phyloP scores from a whole-genome alignment of 2,797 vertebrate genomes.

The Bryconaethiops microstoma region DNA sequence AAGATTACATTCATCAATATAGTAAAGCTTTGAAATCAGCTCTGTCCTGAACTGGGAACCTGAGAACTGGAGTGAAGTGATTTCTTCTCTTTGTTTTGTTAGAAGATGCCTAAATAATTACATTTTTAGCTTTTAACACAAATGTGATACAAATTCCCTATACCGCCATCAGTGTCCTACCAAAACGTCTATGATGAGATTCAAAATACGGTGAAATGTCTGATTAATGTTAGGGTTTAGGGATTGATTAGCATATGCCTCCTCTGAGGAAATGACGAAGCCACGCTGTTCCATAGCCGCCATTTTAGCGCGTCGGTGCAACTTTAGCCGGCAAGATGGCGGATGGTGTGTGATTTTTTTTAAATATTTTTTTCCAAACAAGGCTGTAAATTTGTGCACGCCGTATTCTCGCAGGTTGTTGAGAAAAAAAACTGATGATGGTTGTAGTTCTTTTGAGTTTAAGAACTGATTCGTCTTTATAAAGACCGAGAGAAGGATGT shows the following conservation, averaged over 20 bases:
- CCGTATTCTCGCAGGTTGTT: not conserved
- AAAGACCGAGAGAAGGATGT: constrained; percentile 47
- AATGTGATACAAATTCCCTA: too few species aligned
- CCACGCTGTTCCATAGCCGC: constrained; percentile 27
- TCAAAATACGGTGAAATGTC: too few species aligned
- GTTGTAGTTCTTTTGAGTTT: not conserved
- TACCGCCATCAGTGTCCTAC: too few species aligned
- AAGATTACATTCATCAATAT: too few species aligned
- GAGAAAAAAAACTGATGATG: not conserved
- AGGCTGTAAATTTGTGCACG: not conserved
- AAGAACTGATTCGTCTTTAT: not conserved
- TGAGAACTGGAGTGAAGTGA: too few species aligned
- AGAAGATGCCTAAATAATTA: too few species aligned
- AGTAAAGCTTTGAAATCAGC: too few species aligned
- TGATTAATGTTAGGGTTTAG: not conserved
- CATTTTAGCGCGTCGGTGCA: constrained; percentile 56
- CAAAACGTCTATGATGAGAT: too few species aligned
- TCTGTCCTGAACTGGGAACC: too few species aligned
- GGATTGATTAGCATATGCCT: not conserved
- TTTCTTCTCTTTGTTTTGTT: too few species aligned
- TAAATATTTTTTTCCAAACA: not conserved
- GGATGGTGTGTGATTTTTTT: not conserved
- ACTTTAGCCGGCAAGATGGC: constrained; percentile 59
- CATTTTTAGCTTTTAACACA: too few species aligned
- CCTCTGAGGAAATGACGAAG: constrained; percentile 14